A percentile compares a stretch with the other conserved stretches of the same genome.
These are phyloP conservation scores for Salarias fasciatus DNA, from an alignment of 2,797 vertebrate genomes.

Conservation along the genomic window DNA sequence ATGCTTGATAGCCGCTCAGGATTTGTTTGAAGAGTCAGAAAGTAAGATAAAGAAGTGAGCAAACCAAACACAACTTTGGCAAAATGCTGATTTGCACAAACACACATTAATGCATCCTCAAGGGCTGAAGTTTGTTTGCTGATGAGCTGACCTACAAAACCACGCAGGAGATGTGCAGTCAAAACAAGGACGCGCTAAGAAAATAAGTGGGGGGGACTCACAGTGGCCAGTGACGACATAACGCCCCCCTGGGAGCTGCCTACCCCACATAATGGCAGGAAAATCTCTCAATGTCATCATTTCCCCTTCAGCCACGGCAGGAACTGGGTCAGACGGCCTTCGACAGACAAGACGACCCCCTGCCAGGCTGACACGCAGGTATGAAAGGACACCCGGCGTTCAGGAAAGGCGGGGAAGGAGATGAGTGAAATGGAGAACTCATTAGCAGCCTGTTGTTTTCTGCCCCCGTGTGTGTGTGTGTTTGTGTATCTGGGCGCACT, in stretches of 20 bases:
- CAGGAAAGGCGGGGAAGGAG: slow-evolving; percentile 3
- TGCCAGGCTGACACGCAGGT: slow-evolving; percentile 38
- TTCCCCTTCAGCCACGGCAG: slow-evolving; percentile 56
- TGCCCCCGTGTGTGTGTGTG: background rate
- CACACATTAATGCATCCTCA: background rate
- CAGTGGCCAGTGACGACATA: slow-evolving; percentile 43
- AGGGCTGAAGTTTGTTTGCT: slow-evolving; percentile 11
- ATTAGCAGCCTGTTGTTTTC: slow-evolving; percentile 13
- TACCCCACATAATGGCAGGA: slow-evolving; percentile 72
- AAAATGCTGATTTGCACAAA: background rate
- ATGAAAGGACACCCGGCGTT: slow-evolving; percentile 34
- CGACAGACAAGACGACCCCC: slow-evolving; percentile 34
- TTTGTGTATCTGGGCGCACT: slow-evolving; percentile 7
- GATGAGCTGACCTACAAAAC: slow-evolving; percentile 35
- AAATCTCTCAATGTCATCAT: slow-evolving; percentile 72
- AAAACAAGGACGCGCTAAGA: slow-evolving; percentile 12
- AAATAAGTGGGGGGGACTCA: slow-evolving; percentile 6
- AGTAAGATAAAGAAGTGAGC: background rate
- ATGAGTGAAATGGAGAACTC: background rate
- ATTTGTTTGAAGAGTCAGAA: too few relatives aligned
- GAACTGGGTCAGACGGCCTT: slow-evolving; percentile 70
- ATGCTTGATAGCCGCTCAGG: too few relatives aligned
- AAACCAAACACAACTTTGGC: background rate
- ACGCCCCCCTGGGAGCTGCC: slow-evolving; percentile 59
- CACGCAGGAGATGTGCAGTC: slow-evolving; percentile 10